Conservation (phyloP, 2,888 invertebrate species). For the Mesochorus sp. region DNA sequence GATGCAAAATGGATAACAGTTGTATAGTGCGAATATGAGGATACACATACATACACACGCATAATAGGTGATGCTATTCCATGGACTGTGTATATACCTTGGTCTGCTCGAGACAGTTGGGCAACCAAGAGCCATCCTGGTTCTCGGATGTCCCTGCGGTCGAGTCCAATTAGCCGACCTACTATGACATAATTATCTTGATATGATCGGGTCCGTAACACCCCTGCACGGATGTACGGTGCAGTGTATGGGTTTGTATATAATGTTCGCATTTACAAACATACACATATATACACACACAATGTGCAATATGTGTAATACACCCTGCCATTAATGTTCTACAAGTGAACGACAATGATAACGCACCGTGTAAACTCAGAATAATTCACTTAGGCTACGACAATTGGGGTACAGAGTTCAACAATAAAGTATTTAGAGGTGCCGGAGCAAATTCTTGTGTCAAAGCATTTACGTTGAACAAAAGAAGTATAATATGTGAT, state of each 20-base stretch:
- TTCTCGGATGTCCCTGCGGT: slow-evolving; percentile 57
- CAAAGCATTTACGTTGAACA: no score
- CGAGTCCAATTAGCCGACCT: slow-evolving; percentile 58
- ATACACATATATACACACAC: background rate
- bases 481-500: no score
- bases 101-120: slow-evolving; percentile 58
- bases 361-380: slow-evolving; percentile 36
- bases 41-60: background rate
- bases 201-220: slow-evolving; percentile 56
- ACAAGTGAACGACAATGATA: slow-evolving; percentile 39
- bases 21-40: slow-evolving; percentile 30
- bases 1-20: slow-evolving; percentile 46
- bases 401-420: slow-evolving; percentile 12
- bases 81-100: background rate
- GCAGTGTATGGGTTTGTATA: no score
- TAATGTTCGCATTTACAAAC: background rate
- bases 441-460: background rate
- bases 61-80: background rate
- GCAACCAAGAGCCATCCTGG: slow-evolving; percentile 31
- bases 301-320: slow-evolving; percentile 3
- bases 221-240: slow-evolving; percentile 29
- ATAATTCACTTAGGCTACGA: slow-evolving; percentile 39
- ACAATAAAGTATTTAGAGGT: slow-evolving; percentile 51
- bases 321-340: slow-evolving; percentile 32
- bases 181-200: slow-evolving; percentile 61